Evolutionary conservation across 2,888 invertebrate species (phyloP).

Genomic region (Byasa hedistus): DNA sequence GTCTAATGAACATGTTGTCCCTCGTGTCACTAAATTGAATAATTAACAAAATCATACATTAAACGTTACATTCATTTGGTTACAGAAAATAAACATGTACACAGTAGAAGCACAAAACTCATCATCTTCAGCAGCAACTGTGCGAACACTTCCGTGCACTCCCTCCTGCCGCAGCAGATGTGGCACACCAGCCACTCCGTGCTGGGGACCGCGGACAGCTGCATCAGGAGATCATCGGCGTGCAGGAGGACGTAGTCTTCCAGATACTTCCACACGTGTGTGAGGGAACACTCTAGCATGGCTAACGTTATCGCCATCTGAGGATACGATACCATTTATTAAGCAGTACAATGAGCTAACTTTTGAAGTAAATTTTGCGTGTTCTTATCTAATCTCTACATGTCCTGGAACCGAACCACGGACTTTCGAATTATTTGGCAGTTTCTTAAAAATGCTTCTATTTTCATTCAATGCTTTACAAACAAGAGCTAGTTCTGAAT

Average conservation of each 20-base stretch:
- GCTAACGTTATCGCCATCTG: constrained; percentile 49
- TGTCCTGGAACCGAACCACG: too few species aligned
- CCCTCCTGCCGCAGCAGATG: constrained; percentile 46
- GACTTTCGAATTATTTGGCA: too few species aligned
- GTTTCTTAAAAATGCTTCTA: too few species aligned
- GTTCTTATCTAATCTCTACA: too few species aligned
- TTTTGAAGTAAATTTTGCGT: too few species aligned
- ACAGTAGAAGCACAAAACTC: constrained; percentile 47
- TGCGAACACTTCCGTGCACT: constrained; percentile 48
- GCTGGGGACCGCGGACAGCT: constrained; percentile 42
- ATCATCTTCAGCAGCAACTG: constrained; percentile 43
- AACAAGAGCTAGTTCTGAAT: too few species aligned
- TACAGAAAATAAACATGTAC: constrained; percentile 36
- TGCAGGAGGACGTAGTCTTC: constrained; percentile 45
- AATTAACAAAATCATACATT: too few species aligned
- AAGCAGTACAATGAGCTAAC: too few species aligned
- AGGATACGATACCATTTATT: neutral
- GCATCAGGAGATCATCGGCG: constrained; percentile 51
- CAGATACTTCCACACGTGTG: constrained; percentile 47
- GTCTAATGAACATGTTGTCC: too few species aligned
- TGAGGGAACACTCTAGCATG: constrained; percentile 49
- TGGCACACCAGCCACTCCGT: constrained; percentile 55
- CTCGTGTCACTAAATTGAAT: too few species aligned
- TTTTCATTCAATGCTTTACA: too few species aligned
- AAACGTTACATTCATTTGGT: constrained; percentile 18